These are phyloP conservation scores for Umimayanthus kanabou DNA, from an alignment of 92 coral and sea anemone genomes.

Conservation along the genomic window DNA sequence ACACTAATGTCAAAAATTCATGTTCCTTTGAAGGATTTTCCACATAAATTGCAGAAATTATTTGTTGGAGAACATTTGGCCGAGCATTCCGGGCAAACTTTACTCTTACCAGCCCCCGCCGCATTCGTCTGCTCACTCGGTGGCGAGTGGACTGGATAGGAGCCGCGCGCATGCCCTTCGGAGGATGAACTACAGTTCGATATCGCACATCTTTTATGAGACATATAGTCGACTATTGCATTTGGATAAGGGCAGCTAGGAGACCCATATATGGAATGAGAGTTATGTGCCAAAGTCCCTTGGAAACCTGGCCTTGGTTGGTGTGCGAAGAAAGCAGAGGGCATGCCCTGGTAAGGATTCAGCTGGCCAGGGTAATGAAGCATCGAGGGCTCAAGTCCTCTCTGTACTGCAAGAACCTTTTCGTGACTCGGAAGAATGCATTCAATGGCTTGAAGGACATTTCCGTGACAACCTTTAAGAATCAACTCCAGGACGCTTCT, in stretches of 20 bases:
- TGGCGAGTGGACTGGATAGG: conserved; percentile 25
- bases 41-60: conserved; percentile 81
- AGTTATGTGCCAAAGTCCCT: conserved; percentile 55
- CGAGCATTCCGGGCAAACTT: conserved; percentile 78
- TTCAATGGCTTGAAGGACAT: conserved; percentile 83
- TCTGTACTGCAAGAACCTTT: conserved; percentile 75
- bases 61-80: conserved; percentile 62
- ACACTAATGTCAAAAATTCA: conserved; percentile 12
- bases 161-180: conserved; percentile 32
- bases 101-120: conserved; percentile 47
- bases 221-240: conserved; percentile 67
- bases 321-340: conserved; percentile 60
- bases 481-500: conserved; percentile 91
- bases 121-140: conserved; percentile 56
- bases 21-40: conserved; percentile 73
- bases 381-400: conserved; percentile 59
- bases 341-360: conserved; percentile 55
- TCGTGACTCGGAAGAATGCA: conserved; percentile 97
- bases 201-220: conserved; percentile 61
- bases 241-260: conserved; percentile 66
- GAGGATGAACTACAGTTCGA: conserved; percentile 42
- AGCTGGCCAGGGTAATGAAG: conserved; percentile 52
- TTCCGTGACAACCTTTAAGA: conserved; percentile 92
- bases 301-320: conserved; percentile 62
- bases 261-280: conserved; percentile 65